Evolutionary conservation across 2,113 vertebrate genomes (phyloP).

Genomic region (Coptodon rendalli): DNA sequence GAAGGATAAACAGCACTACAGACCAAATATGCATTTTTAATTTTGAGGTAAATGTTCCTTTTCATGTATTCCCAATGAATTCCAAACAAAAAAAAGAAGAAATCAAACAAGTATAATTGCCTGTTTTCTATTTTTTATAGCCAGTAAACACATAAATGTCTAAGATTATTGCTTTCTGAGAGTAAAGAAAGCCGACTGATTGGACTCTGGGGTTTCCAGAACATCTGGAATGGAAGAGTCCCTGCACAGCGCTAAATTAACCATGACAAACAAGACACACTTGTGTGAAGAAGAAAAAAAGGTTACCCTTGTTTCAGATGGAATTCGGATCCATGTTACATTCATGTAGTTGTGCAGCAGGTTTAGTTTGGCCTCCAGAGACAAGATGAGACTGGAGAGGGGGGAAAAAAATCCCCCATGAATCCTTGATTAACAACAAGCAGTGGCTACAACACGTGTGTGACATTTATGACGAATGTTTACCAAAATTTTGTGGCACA

Average conservation of each 20-base stretch:
- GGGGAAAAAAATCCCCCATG: neutral
- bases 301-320: conserved; percentile 92
- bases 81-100: neutral
- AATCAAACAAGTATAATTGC: neutral
- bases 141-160: neutral
- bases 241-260: neutral
- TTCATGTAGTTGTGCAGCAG: conserved; percentile 99
- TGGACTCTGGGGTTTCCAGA: neutral
- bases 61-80: neutral
- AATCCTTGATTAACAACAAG: neutral
- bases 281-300: neutral
- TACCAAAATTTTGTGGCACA: neutral
- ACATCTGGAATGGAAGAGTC: conserved; percentile 21
- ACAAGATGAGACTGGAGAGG: conserved; percentile 86
- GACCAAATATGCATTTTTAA: neutral
- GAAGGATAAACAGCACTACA: neutral
- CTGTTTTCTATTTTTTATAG: neutral
- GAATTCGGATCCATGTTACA: conserved; percentile 98
- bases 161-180: conserved; percentile 3
- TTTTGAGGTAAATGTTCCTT: neutral
- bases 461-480: neutral
- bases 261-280: neutral
- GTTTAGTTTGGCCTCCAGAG: conserved; percentile 96
- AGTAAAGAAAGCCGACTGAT: conserved; percentile 21
- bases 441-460: neutral